A percentile compares a stretch with the other conserved stretches of the same genome.
Conservation (phyloP, 2,113 vertebrate species). For the Mobula hypostoma region DNA sequence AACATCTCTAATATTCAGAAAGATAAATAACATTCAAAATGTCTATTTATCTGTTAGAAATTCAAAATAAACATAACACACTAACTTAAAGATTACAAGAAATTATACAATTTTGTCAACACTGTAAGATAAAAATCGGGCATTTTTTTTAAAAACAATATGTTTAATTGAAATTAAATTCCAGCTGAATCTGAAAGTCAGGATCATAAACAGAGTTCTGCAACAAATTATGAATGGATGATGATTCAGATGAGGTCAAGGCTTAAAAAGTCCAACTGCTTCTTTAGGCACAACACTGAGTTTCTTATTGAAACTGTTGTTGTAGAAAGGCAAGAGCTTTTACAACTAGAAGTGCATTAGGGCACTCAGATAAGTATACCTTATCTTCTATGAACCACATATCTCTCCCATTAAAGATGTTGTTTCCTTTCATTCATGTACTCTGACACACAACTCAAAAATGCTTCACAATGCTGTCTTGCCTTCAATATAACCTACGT, state of each 20-base stretch:
- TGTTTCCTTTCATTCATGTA: neutral
- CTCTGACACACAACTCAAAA: neutral
- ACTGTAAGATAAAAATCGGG: neutral
- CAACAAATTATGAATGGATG: neutral
- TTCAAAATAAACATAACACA: neutral
- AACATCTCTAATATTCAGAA: no score
- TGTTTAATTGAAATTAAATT: neutral
- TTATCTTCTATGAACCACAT: neutral
- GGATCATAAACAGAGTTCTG: neutral
- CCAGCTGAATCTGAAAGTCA: no score
- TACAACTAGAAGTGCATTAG: neutral
- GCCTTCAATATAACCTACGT: neutral
- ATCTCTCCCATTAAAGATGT: neutral
- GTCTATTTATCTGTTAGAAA: no score
- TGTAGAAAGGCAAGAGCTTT: neutral
- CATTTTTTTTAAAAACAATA: neutral
- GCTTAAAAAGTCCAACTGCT: neutral
- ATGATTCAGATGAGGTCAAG: neutral
- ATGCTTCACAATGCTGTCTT: constrained; percentile 6
- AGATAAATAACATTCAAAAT: no score
- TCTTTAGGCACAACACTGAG: neutral
- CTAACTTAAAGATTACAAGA: neutral
- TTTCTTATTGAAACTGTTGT: neutral
- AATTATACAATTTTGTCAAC: neutral
- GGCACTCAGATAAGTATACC: neutral